Evolutionary conservation across 1,140 invertebrate species (phyloP).

Genomic region (Nixonia krombeini): DNA sequence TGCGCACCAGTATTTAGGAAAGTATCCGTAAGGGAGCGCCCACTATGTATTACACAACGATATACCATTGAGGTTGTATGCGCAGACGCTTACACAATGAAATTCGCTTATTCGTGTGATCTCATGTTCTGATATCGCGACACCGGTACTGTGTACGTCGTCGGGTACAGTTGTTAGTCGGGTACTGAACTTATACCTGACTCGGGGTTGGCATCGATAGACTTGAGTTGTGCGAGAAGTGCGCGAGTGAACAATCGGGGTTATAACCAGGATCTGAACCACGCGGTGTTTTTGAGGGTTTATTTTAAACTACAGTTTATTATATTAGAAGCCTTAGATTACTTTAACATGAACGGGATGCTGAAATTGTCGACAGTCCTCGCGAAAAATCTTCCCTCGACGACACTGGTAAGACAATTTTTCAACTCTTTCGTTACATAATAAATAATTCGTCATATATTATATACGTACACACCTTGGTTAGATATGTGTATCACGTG

Average conservation of each 20-base stretch:
- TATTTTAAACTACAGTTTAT: background rate
- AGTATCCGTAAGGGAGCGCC: background rate
- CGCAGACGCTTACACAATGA: background rate
- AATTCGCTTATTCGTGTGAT: background rate
- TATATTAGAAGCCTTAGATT: background rate
- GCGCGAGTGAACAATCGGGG: slow-evolving; percentile 54
- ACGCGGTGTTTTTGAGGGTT: background rate
- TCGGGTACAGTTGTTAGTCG: background rate
- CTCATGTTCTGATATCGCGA: background rate
- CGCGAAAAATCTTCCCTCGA: slow-evolving; percentile 43
- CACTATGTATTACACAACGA: background rate
- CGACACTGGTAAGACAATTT: slow-evolving; percentile 53
- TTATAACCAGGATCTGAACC: slow-evolving; percentile 19
- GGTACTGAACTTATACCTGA: slow-evolving; percentile 17
- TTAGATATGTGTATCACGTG: no score
- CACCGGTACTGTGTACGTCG: slow-evolving; percentile 2
- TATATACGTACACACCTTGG: no score
- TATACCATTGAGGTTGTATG: background rate
- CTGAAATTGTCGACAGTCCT: slow-evolving; percentile 59
- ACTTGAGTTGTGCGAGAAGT: slow-evolving; percentile 56
- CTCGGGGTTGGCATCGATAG: slow-evolving; percentile 32
- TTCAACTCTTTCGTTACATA: slow-evolving; percentile 48
- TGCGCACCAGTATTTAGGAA: no score
- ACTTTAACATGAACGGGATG: slow-evolving; percentile 54
- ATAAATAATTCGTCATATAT: slow-evolving; percentile 24